Conservation (phyloP, 2,113 vertebrate species). For the Chloebia gouldiae region DNA sequence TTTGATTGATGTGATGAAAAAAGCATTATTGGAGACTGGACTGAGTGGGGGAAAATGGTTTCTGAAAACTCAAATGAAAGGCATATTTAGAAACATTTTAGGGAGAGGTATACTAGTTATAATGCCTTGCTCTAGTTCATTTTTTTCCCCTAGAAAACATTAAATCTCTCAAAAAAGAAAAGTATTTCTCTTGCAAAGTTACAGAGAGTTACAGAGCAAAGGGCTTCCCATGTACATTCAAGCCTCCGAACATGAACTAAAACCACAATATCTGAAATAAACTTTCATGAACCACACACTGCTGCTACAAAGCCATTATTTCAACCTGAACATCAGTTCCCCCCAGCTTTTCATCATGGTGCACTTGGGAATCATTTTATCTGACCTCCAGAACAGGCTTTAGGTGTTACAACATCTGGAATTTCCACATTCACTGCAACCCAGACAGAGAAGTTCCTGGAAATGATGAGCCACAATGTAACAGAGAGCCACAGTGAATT, state of each 20-base stretch:
- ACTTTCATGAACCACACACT: accelerated
- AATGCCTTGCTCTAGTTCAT: neutral
- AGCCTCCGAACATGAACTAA: neutral
- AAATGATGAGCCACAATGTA: neutral
- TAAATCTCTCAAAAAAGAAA: neutral
- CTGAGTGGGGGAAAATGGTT: neutral
- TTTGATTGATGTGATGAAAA: neutral
- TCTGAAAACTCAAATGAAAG: neutral
- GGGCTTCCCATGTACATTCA: neutral
- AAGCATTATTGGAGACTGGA: neutral
- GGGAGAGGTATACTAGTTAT: neutral
- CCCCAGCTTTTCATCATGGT: neutral
- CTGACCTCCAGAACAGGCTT: neutral
- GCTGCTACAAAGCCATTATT: neutral
- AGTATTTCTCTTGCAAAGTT: neutral
- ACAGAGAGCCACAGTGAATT: neutral
- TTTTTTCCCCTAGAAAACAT: neutral
- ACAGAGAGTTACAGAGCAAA: neutral
- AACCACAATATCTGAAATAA: neutral
- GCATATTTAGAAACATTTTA: neutral
- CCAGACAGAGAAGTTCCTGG: neutral
- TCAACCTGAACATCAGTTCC: neutral
- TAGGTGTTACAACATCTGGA: neutral
- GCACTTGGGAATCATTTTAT: neutral
- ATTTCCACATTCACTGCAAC: neutral